Base-by-base conservation (phyloP, 2,888 invertebrate genomes). In the Pammene aurita region DNA sequence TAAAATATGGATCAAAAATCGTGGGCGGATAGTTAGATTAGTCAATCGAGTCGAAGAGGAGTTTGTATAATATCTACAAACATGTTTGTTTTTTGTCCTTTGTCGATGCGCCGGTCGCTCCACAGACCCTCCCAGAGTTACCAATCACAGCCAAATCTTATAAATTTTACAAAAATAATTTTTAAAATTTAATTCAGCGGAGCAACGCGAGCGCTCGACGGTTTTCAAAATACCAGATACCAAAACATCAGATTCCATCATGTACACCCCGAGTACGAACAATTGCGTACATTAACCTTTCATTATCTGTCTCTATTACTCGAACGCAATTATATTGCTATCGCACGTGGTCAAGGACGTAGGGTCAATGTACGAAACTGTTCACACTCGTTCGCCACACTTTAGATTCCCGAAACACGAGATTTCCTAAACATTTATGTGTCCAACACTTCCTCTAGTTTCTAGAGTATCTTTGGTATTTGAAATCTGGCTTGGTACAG, bases 81-180 rank as follows among this genome's bases (percentile, higher is more conserved):
- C 50, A 10, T 41, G 41, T 60, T 44, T 46, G 61, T 62, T 41
- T 34, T 60, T 44, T 46, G 61, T 62, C 9, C n/a, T 56, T 14
- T 4, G 38, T 9, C 54, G 54, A 34, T 34, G 62, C 71, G 64
- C 77, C 75, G 68, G 66, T 58, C 70, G 63, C 67, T 64, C 58
- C 71, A 26, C 71, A 50, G 73, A 74, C 73, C 75, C 70, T 73
- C 73, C 64, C n/a, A 76, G 75, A 80, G 85, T 81, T 77, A 80
- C 73, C 78, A 84, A 83, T 90, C 90, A 90, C 90, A 90, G 90
- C 88, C 89, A 84, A 84, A 81, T 76, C 78, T 75, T 78, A 79
- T 78, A 85, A 82, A 84, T 84, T 75, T 78, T 86, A 84, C 80
- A 83, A 84, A 87, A 84, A 85, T 83, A 83, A 74, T 70, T 71